Conservation (phyloP, 2,113 vertebrate species). For the Cinclus mexicanus region DNA sequence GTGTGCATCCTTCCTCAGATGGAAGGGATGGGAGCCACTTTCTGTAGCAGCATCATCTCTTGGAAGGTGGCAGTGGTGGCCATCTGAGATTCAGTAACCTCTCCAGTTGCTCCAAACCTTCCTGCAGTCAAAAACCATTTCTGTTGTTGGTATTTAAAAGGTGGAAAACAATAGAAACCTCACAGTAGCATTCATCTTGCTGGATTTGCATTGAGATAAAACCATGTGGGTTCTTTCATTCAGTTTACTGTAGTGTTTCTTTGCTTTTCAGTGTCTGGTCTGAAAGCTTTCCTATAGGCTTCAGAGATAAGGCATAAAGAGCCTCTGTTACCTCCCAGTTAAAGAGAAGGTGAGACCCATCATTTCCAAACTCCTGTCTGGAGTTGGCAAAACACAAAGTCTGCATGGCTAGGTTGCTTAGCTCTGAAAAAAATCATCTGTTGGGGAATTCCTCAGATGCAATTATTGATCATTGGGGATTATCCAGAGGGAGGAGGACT, state of each 20-base stretch:
- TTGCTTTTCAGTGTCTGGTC: not conserved
- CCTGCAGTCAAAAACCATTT: not conserved
- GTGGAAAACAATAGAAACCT: not conserved
- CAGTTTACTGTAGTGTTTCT: not conserved
- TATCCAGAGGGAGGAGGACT: not conserved
- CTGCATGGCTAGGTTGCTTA: not conserved
- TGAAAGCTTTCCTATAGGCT: not conserved
- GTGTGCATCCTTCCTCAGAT: not conserved
- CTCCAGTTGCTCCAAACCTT: not conserved
- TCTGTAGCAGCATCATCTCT: not conserved
- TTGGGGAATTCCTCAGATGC: not conserved
- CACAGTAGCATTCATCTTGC: not conserved
- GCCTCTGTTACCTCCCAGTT: not conserved
- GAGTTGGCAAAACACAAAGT: not conserved
- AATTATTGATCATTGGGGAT: not conserved
- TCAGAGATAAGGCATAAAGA: not conserved
- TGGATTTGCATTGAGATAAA: not conserved
- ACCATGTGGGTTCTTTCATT: not conserved
- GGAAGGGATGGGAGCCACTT: fast-evolving
- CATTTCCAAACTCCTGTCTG: not conserved
- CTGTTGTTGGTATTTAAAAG: not conserved
- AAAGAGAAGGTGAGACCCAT: not conserved
- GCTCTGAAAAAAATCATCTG: not conserved
- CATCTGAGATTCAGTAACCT: not conserved
- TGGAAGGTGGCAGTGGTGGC: not conserved